phyloP scores from a whole-genome alignment of 2,113 vertebrate genomes.

The Ictalurus furcatus region DNA sequence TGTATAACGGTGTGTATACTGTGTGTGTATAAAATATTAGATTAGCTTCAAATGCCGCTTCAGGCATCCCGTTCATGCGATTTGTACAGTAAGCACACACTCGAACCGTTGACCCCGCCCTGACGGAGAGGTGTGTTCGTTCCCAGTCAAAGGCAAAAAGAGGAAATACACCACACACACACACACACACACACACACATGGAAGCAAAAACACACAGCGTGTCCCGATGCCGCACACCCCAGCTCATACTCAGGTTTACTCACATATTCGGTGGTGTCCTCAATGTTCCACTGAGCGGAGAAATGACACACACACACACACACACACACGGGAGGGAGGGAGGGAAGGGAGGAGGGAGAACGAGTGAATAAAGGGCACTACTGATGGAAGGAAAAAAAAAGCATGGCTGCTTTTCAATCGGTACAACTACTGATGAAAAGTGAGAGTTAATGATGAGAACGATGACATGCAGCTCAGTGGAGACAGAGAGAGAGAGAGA shows the following conservation, averaged over 20 bases:
- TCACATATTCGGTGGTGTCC: constrained; percentile 87
- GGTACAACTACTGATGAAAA: constrained; percentile 61
- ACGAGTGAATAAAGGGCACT: constrained; percentile 56
- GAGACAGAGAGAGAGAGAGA: constrained; percentile 13
- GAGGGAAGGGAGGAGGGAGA: constrained; percentile 51
- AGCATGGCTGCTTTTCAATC: constrained; percentile 54
- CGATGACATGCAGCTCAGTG: constrained; percentile 39
- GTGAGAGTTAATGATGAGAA: constrained; percentile 45
- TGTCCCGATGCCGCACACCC: constrained; percentile 68
- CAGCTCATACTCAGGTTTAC: constrained; percentile 79
- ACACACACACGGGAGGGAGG: neutral
- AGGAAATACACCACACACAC: constrained; percentile 36
- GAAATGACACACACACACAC: constrained; percentile 29
- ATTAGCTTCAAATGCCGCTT: neutral
- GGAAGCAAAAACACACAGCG: constrained; percentile 61
- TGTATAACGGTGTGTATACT: neutral
- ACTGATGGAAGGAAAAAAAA: constrained; percentile 58
- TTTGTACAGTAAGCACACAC: constrained; percentile 5
- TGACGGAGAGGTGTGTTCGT: constrained; percentile 52
- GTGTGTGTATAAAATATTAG: neutral
- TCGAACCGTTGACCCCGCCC: constrained; percentile 22
- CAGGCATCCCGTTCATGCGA: neutral
- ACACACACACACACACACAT: constrained; percentile 59
- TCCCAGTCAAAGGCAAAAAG: constrained; percentile 51
- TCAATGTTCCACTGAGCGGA: constrained; percentile 85